Evolutionary conservation across 2,797 vertebrate species (phyloP), one percentile per base, ranked within the genome.

Genomic region (Thripadectes ignobilis): DNA sequence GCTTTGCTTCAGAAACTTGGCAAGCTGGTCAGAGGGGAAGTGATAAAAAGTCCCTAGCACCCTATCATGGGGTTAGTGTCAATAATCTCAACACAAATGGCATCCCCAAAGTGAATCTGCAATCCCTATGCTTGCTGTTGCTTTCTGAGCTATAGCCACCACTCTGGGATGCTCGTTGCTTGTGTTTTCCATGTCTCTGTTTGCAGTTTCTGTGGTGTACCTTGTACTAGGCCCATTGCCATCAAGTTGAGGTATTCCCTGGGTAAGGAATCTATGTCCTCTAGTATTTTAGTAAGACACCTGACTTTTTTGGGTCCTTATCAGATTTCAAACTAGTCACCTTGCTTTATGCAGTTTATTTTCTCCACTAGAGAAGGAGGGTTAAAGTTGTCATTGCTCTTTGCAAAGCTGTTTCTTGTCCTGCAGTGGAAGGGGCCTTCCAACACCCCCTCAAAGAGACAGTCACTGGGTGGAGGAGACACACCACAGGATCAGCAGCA

Each of bases 21-120:
- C 20, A 51, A 54, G 14, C n/a, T 72, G 62, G 22, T 80, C 29
- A n/a, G 43, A 61, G 36, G 20, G 39, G 41, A 75, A 29, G 36
- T 30, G 34, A 23, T 61, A 39, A 32, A 6, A 43, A 6, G 9
- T 59, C 27, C 13, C 14, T 54, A 15, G 11, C 55, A 36, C 39
- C 39, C 38, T 62, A 7, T 48, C 22, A 34, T 0, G 1, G 34
- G 39, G 32, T 72, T 86, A 62, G 54, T 61, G 36, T 39, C 0
- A 0, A 26, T 55, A 39, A 52, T 67, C 17, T 48, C 21, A 48
- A 48, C 63, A 73, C 14, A 49, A 88, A 76, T 57, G 36, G 20
- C 51, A 85, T 45, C 26, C 24, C 14, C 24, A 41, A 79, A 51
- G 30, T 65, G 45, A 57, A 93, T 46, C 46, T 68, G 32, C 2